phyloP scores from a whole-genome alignment of 2,888 invertebrate genomes.

The Machimus rusticus region DNA sequence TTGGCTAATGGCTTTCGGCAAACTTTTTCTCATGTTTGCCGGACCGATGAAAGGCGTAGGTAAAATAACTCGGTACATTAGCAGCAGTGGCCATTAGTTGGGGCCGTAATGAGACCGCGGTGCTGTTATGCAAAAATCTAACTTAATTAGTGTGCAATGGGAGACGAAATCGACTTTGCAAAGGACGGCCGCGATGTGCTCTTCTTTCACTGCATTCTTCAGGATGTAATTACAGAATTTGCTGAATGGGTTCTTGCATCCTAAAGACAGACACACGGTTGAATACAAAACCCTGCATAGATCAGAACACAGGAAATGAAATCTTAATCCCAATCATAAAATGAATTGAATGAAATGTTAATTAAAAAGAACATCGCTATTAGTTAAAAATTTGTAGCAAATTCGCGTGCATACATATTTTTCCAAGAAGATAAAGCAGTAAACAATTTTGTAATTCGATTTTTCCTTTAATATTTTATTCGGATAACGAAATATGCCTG shows the following conservation, averaged over 20 bases:
- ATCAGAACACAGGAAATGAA: neutral
- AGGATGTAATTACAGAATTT: neutral
- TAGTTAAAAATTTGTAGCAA: neutral
- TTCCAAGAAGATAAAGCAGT: too few species aligned
- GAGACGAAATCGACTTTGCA: neutral
- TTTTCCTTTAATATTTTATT: too few species aligned
- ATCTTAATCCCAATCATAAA: neutral
- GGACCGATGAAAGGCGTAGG: neutral
- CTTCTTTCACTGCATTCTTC: neutral
- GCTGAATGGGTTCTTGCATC: neutral
- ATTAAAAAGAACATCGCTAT: neutral
- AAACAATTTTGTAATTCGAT: too few species aligned
- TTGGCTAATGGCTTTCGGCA: neutral
- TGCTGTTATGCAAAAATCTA: conserved; percentile 22
- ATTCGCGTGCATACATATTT: too few species aligned
- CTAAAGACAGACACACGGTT: neutral
- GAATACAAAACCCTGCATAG: neutral
- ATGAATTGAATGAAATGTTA: neutral
- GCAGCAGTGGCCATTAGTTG: neutral
- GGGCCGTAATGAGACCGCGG: neutral
- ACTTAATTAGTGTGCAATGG: conserved; percentile 5
- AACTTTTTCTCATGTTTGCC: neutral
- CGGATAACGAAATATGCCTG: too few species aligned
- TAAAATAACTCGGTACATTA: conserved; percentile 2
- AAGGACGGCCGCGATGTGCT: neutral